phyloP scores from a whole-genome alignment of 1,140 invertebrate species.

The Sinella curviseta region DNA sequence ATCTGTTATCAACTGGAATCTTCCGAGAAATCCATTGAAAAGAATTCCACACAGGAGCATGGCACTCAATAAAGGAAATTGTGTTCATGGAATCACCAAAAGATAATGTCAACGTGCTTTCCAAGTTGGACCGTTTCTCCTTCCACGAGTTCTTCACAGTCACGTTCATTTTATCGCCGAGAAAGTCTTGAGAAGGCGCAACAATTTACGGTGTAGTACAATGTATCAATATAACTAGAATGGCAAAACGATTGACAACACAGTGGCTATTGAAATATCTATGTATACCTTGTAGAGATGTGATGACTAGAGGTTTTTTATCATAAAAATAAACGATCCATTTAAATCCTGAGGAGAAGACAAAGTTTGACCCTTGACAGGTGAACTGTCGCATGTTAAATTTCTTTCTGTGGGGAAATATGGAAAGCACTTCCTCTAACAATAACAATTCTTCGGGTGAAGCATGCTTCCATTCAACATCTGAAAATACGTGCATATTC shows the following conservation, averaged over 20 bases:
- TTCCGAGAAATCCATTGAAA: conserved; percentile 27
- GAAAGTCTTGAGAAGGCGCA: not conserved
- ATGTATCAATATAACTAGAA: not conserved
- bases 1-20: too few relatives aligned
- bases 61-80: conserved; percentile 21
- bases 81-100: not conserved
- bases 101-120: not conserved
- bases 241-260: not conserved
- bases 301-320: not conserved
- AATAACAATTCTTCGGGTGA: not conserved
- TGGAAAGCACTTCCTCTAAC: not conserved
- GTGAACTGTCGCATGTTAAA: not conserved
- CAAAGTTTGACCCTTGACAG: conserved; percentile 28
- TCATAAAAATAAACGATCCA: conserved; percentile 25
- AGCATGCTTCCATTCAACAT: not conserved
- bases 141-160: not conserved
- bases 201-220: not conserved
- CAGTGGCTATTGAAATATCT: not conserved
- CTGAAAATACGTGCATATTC: not conserved
- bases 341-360: conserved; percentile 36
- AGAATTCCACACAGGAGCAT: conserved; percentile 40
- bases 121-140: not conserved
- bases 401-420: not conserved
- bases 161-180: too few relatives aligned
- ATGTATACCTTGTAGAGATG: not conserved